Evolutionary conservation across 2,888 invertebrate species (phyloP).

Genomic region (Cryptophagus acutangulus): DNA sequence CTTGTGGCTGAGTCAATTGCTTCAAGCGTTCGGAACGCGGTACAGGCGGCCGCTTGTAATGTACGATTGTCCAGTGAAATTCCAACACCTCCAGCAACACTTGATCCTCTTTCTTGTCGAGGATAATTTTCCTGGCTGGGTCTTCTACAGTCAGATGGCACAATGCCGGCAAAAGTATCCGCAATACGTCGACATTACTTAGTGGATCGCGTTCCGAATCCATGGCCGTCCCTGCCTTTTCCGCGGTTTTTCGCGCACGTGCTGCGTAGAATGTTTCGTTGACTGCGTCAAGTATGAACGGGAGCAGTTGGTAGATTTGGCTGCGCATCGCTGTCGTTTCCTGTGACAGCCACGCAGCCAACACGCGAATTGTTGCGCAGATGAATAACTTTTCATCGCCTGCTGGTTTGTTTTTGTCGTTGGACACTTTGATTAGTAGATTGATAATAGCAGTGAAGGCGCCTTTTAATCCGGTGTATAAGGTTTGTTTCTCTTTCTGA

Average conservation of each 20-base stretch:
- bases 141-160: constrained; percentile 92
- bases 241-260: constrained; percentile 62
- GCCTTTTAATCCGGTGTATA: constrained; percentile 85
- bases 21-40: constrained; percentile 76
- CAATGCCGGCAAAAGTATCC: constrained; percentile 80
- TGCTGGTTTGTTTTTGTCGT: constrained; percentile 69
- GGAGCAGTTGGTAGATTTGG: constrained; percentile 74
- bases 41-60: constrained; percentile 76
- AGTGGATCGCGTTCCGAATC: constrained; percentile 42
- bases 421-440: constrained; percentile 66
- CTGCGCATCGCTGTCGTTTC: constrained; percentile 84
- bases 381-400: constrained; percentile 71
- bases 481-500: constrained; percentile 84
- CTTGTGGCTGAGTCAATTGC: constrained; percentile 69
- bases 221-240: constrained; percentile 55
- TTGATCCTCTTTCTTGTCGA: constrained; percentile 75
- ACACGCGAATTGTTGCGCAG: constrained; percentile 77
- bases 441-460: constrained; percentile 79
- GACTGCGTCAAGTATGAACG: constrained; percentile 73
- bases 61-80: constrained; percentile 82
- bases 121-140: constrained; percentile 71
- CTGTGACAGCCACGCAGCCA: constrained; percentile 87
- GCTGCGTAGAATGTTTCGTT: constrained; percentile 78
- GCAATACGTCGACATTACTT: constrained; percentile 62
- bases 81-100: constrained; percentile 73